Base-by-base conservation (phyloP, 2,888 invertebrate genomes). In the Lasioglossum oenotherae region DNA sequence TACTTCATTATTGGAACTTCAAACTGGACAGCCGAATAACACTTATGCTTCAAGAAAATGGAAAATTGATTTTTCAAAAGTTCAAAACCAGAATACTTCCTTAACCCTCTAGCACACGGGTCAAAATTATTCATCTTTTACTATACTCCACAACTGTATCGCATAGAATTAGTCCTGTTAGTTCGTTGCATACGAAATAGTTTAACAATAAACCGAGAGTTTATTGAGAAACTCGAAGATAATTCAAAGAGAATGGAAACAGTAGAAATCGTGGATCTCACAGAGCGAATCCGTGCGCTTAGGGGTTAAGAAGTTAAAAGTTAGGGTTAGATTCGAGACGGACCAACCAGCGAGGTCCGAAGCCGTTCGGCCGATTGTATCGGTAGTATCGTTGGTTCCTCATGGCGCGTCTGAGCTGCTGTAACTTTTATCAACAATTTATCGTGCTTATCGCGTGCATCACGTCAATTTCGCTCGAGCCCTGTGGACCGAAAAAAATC, bases 341-440 rank as follows among this genome's bases (percentile, higher is more conserved):
- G 69, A 93, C 93, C 91, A 93, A 79, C 77, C 90, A 84, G 35
- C 89, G 88, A 27, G 87, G 88, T 41, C 89, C 89, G 77, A 85
- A 90, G 49, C 89, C 84, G 73, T 90, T 85, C 35, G 91, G 53
- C 53, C 53, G 53, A n/a, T 53, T n/a, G 53, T 53, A 79, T 46
- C 90, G 93, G 84, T 93, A 92, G 86, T 93, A 92, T 89, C 90
- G 92, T 87, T 90, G 86, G 80, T 90, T 90, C 77, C 92, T 92
- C 94, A 94, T 94, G 82, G 81, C 72, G 31, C 64, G 69, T 81
- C 81, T 83, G 77, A 86, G 79, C 76, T 86, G 78, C 74, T 27
- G 64, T 64, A 87, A 87, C 89, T 89, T 80, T 76, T 88, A 89
- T n/a, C n/a, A n/a, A n/a, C 89, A 92, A 92, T 92, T 92, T 90